These are phyloP conservation scores for Lepisosteus oculatus DNA, from an alignment of 2,113 vertebrate genomes.

Conservation along the genomic window DNA sequence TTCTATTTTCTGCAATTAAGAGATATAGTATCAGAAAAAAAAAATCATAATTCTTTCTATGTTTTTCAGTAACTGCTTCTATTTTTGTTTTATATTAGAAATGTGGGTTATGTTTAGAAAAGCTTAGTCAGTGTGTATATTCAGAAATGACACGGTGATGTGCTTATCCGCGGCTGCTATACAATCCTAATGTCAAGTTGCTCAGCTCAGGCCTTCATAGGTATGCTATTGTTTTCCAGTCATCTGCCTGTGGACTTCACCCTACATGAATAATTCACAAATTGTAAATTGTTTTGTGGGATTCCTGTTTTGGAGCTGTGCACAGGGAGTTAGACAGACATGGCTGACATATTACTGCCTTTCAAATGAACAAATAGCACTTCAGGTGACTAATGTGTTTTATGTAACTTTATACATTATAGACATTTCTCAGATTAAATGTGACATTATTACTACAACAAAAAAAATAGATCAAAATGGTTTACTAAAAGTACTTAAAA, in stretches of 20 bases:
- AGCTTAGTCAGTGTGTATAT: neutral
- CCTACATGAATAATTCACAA: constrained; percentile 44
- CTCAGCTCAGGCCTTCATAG: constrained; percentile 41
- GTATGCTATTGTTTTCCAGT: constrained; percentile 38
- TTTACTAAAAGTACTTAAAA: too few relatives aligned
- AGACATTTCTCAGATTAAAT: too few relatives aligned
- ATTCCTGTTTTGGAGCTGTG: constrained; percentile 15
- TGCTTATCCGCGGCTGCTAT: constrained; percentile 37
- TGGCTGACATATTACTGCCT: too few relatives aligned
- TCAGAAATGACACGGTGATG: constrained; percentile 8
- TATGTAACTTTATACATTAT: too few relatives aligned
- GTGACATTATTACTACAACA: too few relatives aligned
- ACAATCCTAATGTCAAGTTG: constrained; percentile 33
- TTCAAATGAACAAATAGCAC: too few relatives aligned
- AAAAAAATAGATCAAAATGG: too few relatives aligned
- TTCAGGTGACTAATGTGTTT: too few relatives aligned
- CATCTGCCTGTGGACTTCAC: constrained; percentile 41
- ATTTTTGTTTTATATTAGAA: neutral
- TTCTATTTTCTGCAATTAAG: too few relatives aligned
- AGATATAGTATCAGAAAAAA: too few relatives aligned
- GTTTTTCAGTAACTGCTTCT: neutral
- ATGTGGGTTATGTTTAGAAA: neutral
- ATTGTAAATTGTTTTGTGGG: constrained; percentile 35
- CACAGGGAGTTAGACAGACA: too few relatives aligned
- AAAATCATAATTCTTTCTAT: too few relatives aligned